Percentiles rank a stretch among this genome's conserved stretches.
phyloP scores from a whole-genome alignment of 2,113 vertebrate species.

The Cyprinus carpio region DNA sequence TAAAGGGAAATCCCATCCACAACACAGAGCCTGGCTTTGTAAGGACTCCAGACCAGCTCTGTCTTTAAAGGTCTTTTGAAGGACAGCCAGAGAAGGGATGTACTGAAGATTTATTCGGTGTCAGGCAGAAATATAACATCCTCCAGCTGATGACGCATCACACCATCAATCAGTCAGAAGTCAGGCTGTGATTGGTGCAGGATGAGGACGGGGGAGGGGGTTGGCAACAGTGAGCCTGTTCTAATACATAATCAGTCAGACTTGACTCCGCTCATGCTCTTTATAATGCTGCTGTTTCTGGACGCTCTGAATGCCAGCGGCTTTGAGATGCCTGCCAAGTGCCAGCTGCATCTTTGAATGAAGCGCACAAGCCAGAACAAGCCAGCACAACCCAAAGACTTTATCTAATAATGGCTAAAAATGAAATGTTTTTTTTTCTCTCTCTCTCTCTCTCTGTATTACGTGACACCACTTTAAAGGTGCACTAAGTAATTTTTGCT shows the following conservation, averaged over 20 bases:
- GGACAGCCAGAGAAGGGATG: slow-evolving; percentile 46
- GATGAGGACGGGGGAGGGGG: neutral
- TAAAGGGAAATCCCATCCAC: slow-evolving; percentile 38
- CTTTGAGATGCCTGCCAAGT: slow-evolving; percentile 13
- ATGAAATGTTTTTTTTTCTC: neutral
- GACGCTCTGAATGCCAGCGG: neutral
- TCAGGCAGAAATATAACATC: slow-evolving; percentile 48
- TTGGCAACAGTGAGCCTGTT: slow-evolving; percentile 35
- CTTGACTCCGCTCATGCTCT: neutral
- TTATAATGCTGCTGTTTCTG: slow-evolving; percentile 19
- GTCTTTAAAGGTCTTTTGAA: slow-evolving; percentile 47
- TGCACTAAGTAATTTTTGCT: neutral
- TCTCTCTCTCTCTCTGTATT: too few relatives aligned
- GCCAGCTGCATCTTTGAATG: slow-evolving; percentile 43
- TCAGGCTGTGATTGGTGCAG: slow-evolving; percentile 34
- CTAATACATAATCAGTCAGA: slow-evolving; percentile 40
- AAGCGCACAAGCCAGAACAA: slow-evolving; percentile 20
- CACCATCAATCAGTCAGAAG: slow-evolving; percentile 46
- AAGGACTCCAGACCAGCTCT: slow-evolving; percentile 25
- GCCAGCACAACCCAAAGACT: neutral
- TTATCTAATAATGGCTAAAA: neutral
- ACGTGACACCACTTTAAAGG: neutral
- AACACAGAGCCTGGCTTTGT: slow-evolving; percentile 45
- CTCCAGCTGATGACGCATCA: slow-evolving; percentile 28
- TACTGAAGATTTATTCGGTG: slow-evolving; percentile 47